Evolutionary conservation across 2,888 invertebrate species (phyloP), one percentile per base, ranked within the genome.

Genomic region (Platycheirus rosarum): DNA sequence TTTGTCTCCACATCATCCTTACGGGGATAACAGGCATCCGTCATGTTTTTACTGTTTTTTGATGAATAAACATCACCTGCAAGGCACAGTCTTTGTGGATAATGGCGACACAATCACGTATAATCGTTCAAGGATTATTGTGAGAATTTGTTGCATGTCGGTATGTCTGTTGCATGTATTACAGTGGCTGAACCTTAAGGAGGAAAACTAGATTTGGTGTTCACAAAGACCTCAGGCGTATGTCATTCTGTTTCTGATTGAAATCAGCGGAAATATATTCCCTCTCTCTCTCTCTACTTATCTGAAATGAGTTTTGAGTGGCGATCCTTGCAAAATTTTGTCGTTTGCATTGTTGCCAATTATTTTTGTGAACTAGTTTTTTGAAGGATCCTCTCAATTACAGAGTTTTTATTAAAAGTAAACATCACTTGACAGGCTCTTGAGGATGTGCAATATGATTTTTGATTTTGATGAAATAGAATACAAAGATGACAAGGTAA

Each of bases 11-110:
- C 1, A 55, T 13, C 40, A 57, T 65, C 51, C 79, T 49, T 70
- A 20, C 49, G 53, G 53, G 80, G 75, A 75, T 75, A 70, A 80
- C 70, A 78, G 51, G 37, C 69, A 80, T 75, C n/a, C 70, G 80
- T 80, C 70, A 75, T 80, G 80, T 75, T 80, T 40, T 71, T 66
- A 23, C 65, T 78, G 26, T 53, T 26, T 23, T 49, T 13, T 60
- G 57, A 80, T 46, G 49, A 53, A 69, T 40, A 76, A 26, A 46
- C 70, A 66, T 9, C 80, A 80, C 70, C 80, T 73, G 68, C 68
- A 55, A 18, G 18, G 18, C 7, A 16, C 7, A 8, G 7, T 20
- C 20, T 20, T 23, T 16, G 11, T 23, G 26, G 3, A 9, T 51
- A 20, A 37, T 40, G 51, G 49, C 29, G 62, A 53, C 62, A 62